A percentile compares a stretch with the other conserved stretches of the same genome.
phyloP scores from a whole-genome alignment of 2,797 vertebrate species.

The Borostomias antarcticus region DNA sequence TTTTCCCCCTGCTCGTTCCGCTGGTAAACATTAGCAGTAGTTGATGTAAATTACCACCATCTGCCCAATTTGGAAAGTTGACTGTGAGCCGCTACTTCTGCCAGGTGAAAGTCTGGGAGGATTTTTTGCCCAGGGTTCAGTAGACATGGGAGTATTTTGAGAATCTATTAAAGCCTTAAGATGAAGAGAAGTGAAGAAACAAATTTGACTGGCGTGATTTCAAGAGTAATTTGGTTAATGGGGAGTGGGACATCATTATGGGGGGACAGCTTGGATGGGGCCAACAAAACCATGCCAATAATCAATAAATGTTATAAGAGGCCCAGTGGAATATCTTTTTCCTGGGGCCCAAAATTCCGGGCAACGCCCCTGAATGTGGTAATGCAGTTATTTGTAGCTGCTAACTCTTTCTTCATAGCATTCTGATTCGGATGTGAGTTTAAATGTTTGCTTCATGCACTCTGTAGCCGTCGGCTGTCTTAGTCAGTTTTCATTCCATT shows the following conservation, averaged over 20 bases:
- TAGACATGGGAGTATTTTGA: neutral
- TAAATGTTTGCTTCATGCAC: slow-evolving; percentile 28
- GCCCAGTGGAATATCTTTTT: too few relatives aligned
- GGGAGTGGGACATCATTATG: too few relatives aligned
- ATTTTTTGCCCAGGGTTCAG: slow-evolving; percentile 19
- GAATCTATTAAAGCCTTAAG: neutral
- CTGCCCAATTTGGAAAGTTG: slow-evolving; percentile 52
- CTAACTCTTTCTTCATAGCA: too few relatives aligned
- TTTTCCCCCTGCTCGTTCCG: slow-evolving; percentile 38
- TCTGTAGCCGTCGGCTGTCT: neutral
- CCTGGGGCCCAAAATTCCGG: too few relatives aligned
- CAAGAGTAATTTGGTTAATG: slow-evolving; percentile 7
- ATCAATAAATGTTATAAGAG: too few relatives aligned
- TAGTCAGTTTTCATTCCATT: slow-evolving; percentile 36
- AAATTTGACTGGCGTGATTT: slow-evolving; percentile 17
- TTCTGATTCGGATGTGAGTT: slow-evolving; percentile 23
- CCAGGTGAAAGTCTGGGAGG: slow-evolving; percentile 23
- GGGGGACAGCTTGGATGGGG: too few relatives aligned
- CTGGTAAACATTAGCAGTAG: slow-evolving; percentile 52
- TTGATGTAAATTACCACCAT: slow-evolving; percentile 66
- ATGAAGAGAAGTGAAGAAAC: neutral
- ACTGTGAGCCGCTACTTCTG: slow-evolving; percentile 39
- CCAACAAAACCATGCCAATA: too few relatives aligned
- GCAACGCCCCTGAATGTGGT: neutral
- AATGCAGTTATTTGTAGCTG: slow-evolving; percentile 33